Evolutionary conservation across 2,797 vertebrate genomes (phyloP).

Genomic region (Scolopax bukidnonensis): DNA sequence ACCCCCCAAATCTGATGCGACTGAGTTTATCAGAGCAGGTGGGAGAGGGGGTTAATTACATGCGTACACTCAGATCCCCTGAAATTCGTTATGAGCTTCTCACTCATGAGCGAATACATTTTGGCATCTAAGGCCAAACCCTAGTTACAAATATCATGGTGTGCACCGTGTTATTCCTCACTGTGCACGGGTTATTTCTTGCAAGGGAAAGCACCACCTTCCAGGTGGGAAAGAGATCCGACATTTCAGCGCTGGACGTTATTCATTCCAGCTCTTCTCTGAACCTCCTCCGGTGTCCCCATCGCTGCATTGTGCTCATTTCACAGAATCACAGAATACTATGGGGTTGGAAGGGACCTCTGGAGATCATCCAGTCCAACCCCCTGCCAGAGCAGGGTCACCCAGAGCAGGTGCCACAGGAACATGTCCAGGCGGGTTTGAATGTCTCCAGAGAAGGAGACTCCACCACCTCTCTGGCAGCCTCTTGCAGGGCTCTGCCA

Average conservation of each 20-base stretch:
- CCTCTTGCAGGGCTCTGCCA: no score
- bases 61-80: background rate
- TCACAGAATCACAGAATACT: no score
- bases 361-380: no score
- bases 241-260: background rate
- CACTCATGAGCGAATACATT: background rate
- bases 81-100: background rate
- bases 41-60: background rate
- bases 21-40: background rate
- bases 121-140: background rate
- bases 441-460: no score
- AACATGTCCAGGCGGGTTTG: no score
- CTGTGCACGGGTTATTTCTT: background rate
- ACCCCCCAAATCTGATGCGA: background rate
- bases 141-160: background rate
- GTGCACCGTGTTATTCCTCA: background rate
- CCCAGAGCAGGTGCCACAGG: no score
- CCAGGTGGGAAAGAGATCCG: background rate
- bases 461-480: no score
- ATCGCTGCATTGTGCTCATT: background rate
- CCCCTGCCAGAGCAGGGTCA: no score
- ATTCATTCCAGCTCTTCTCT: background rate
- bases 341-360: no score
- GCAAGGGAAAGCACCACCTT: background rate
- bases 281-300: background rate